Conservation (phyloP, 1,140 invertebrate genomes). For the Zaprionus africanus region DNA sequence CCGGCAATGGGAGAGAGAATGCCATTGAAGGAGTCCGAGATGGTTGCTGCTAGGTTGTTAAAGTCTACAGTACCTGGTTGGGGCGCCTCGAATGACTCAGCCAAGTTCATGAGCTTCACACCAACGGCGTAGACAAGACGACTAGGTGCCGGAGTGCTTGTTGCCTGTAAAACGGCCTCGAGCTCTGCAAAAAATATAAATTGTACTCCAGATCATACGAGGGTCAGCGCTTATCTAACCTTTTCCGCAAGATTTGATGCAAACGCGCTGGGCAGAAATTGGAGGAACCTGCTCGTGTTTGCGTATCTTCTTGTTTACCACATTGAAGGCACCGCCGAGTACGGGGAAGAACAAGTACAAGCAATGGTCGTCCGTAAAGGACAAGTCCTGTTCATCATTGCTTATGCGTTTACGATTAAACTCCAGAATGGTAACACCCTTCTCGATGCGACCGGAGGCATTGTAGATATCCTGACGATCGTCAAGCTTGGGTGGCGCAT, state of each 20-base stretch:
- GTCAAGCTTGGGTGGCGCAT: conserved; percentile 91
- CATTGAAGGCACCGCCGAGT: conserved; percentile 92
- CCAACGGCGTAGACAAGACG: conserved; percentile 89
- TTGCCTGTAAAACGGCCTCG: conserved; percentile 86
- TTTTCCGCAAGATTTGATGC: conserved; percentile 91
- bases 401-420: conserved; percentile 92
- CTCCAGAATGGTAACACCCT: conserved; percentile 91
- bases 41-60: conserved; percentile 88
- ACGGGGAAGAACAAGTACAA: conserved; percentile 95
- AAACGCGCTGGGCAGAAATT: conserved; percentile 92
- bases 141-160: conserved; percentile 87
- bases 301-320: conserved; percentile 93
- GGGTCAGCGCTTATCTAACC: conserved; percentile 83
- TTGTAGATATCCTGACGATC: conserved; percentile 91
- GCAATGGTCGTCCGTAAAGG: conserved; percentile 93
- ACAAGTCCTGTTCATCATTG: conserved; percentile 92
- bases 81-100: conserved; percentile 90
- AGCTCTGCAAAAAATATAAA: conserved; percentile 51
- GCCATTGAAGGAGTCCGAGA: conserved; percentile 88
- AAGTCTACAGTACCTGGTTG: conserved; percentile 89
- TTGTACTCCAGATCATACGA: background rate
- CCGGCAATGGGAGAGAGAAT: conserved; percentile 89
- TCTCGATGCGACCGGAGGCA: conserved; percentile 88
- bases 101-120: conserved; percentile 90
- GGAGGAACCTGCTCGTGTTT: conserved; percentile 92